Percentiles rank a stretch among this genome's conserved stretches.
These are phyloP conservation scores for Drosophila kanapiae DNA, from an alignment of 1,140 invertebrate genomes.

Conservation along the genomic window DNA sequence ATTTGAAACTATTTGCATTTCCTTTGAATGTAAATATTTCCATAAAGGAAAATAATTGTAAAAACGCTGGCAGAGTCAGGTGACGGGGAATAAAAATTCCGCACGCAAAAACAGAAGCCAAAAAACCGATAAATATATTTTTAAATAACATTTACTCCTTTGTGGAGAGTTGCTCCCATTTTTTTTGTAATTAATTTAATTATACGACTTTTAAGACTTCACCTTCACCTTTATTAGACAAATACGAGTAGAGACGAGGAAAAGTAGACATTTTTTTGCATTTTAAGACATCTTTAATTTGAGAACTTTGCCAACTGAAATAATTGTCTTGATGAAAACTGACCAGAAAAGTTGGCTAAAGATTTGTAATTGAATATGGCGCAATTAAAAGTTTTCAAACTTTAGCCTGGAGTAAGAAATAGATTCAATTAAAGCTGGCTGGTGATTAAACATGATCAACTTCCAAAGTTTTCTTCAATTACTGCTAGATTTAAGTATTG, in stretches of 20 bases:
- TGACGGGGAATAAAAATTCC: no score
- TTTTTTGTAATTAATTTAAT: conserved; percentile 8
- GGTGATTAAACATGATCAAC: neutral
- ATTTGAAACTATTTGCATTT: conserved; percentile 30
- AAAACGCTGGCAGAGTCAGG: neutral
- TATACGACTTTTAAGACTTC: neutral
- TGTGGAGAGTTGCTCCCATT: no score
- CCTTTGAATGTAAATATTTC: conserved; percentile 29
- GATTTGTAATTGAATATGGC: conserved; percentile 14
- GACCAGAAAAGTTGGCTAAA: conserved; percentile 6
- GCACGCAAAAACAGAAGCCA: neutral
- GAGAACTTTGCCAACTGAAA: neutral
- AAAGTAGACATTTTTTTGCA: neutral
- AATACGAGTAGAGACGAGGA: neutral
- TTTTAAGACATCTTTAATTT: conserved; percentile 5
- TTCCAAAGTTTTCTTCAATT: no score
- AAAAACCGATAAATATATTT: neutral
- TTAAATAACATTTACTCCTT: neutral
- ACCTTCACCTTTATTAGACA: neutral
- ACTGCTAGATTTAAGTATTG: neutral
- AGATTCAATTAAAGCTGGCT: neutral
- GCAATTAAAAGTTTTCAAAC: conserved; percentile 8
- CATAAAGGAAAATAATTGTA: conserved; percentile 22
- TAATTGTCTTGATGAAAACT: neutral
- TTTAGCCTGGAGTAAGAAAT: neutral